Conservation (phyloP, 2,888 invertebrate species). For the Tiphia femorata region DNA sequence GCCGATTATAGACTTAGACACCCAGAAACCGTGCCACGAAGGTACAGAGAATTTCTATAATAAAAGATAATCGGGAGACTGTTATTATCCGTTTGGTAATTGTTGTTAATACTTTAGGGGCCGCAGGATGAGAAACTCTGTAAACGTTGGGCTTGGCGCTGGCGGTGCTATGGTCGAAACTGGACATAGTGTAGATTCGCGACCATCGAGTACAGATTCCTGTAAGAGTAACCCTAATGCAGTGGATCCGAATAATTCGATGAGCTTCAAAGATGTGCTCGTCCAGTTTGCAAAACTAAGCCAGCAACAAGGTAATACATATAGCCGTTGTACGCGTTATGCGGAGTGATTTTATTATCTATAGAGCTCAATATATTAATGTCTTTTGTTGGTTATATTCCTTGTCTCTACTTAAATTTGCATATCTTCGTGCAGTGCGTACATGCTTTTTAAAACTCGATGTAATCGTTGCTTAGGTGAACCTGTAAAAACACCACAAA, state of each 20-base stretch:
- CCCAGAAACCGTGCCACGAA: conserved; percentile 79
- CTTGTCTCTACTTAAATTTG: too few species aligned
- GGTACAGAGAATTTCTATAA: too few species aligned
- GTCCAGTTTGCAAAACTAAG: conserved; percentile 80
- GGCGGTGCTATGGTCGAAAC: conserved; percentile 66
- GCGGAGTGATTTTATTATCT: too few species aligned
- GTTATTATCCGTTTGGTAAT: too few species aligned
- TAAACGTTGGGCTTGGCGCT: conserved; percentile 63
- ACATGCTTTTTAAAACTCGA: too few species aligned
- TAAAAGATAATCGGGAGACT: too few species aligned
- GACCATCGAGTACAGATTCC: conserved; percentile 72
- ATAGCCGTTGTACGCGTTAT: too few species aligned
- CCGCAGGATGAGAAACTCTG: conserved; percentile 65
- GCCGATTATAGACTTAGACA: conserved; percentile 84
- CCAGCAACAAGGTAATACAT: conserved; percentile 67
- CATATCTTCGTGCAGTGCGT: too few species aligned
- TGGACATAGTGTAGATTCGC: conserved; percentile 65
- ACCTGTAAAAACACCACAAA: conserved; percentile 73
- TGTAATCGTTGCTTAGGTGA: conserved; percentile 49
- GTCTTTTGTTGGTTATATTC: too few species aligned
- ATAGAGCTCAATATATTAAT: too few species aligned
- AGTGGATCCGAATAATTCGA: conserved; percentile 64
- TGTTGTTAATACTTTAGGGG: conserved; percentile 47
- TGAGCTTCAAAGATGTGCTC: conserved; percentile 81
- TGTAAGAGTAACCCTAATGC: conserved; percentile 69